These are phyloP conservation scores for Grammomys surdaster DNA, from an alignment of 2,113 vertebrate species.

Conservation along the genomic window DNA sequence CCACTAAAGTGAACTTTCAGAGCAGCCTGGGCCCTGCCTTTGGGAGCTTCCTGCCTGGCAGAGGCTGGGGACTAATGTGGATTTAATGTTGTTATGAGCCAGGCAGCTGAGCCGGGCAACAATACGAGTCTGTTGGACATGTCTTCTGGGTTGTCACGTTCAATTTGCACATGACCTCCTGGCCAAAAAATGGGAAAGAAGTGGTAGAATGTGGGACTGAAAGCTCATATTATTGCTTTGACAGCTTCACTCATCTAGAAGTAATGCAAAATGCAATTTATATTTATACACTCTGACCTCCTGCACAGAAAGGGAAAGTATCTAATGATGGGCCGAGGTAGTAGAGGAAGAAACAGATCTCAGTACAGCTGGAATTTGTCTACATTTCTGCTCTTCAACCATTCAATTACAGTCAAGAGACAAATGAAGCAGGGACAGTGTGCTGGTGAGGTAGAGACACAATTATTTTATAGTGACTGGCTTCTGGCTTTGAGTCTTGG, in stretches of 20 bases:
- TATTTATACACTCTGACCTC: constrained; percentile 98
- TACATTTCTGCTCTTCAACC: constrained; percentile 89
- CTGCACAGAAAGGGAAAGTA: constrained; percentile 90
- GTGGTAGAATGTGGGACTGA: constrained; percentile 97
- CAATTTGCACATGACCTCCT: constrained; percentile 98
- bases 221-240: constrained; percentile 98
- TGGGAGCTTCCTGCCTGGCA: constrained; percentile 71
- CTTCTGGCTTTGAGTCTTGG: constrained; percentile 87
- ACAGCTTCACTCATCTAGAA: constrained; percentile 99
- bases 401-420: constrained; percentile 90
- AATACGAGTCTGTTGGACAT: constrained; percentile 96
- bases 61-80: constrained; percentile 83
- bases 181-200: constrained; percentile 95
- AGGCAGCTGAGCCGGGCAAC: constrained; percentile 90
- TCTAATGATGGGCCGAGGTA: constrained; percentile 90
- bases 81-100: constrained; percentile 90
- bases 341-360: constrained; percentile 88
- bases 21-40: constrained; percentile 41
- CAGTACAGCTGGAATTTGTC: constrained; percentile 90
- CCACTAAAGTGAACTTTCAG: constrained; percentile 66
- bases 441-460: constrained; percentile 86
- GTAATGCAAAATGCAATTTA: constrained; percentile 99
- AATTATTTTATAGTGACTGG: constrained; percentile 88
- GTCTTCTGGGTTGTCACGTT: constrained; percentile 97
- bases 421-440: constrained; percentile 87